These are phyloP conservation scores for Lampris incognitus DNA, from an alignment of 2,113 vertebrate species.

Conservation along the genomic window DNA sequence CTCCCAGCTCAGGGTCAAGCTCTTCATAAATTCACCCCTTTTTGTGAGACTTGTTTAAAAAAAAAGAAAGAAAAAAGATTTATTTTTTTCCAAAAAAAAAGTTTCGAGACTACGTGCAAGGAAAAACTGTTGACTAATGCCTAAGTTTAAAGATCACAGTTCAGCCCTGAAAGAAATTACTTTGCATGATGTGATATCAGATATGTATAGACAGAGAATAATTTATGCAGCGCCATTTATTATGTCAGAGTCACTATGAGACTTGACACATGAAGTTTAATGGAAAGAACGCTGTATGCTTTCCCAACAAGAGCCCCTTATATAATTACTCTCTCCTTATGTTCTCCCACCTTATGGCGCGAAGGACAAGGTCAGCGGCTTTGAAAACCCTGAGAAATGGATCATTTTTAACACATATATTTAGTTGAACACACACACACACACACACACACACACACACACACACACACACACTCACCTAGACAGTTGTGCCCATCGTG, in stretches of 20 bases:
- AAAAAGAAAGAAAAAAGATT: constrained; percentile 25
- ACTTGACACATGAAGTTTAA: constrained; percentile 43
- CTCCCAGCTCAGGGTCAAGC: constrained; percentile 60
- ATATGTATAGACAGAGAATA: constrained; percentile 16
- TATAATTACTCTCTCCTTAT: neutral
- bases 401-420: neutral
- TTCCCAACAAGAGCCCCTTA: constrained; percentile 26
- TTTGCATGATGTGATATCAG: constrained; percentile 40
- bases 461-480: constrained; percentile 79
- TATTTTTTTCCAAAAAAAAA: constrained; percentile 36
- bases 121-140: constrained; percentile 43
- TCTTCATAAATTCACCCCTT: constrained; percentile 65
- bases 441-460: constrained; percentile 13
- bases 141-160: constrained; percentile 28
- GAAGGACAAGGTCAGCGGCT: neutral
- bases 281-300: neutral
- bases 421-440: too few relatives aligned
- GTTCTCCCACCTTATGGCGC: constrained; percentile 11
- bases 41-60: constrained; percentile 45
- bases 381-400: neutral
- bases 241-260: constrained; percentile 34
- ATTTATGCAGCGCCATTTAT: constrained; percentile 49
- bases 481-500: constrained; percentile 97
- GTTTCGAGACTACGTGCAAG: constrained; percentile 40
- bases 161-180: constrained; percentile 48